Conservation (phyloP, 2,113 vertebrate species). For the Coptodon bakossiorum region DNA sequence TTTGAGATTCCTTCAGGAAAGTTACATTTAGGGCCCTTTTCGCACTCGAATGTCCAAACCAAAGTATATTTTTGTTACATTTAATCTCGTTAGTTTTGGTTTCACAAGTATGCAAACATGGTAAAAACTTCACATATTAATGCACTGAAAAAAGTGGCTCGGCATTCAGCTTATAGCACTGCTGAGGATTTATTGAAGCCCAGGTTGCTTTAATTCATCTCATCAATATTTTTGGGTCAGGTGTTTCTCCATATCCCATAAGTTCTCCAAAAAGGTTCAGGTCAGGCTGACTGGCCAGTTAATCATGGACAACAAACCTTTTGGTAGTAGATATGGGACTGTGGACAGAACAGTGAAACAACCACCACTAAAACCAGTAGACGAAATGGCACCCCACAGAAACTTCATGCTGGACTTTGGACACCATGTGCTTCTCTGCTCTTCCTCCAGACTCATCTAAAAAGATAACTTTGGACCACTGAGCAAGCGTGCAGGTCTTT, state of each 20-base stretch:
- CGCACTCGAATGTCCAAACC: not conserved
- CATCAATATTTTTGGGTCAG: not conserved
- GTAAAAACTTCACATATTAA: not conserved
- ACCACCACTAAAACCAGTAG: not conserved
- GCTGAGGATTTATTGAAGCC: not conserved
- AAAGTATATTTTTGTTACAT: not conserved
- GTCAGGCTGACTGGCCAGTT: not conserved
- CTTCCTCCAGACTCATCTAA: not conserved
- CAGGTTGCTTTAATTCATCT: not conserved
- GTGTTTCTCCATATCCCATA: not conserved
- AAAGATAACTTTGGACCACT: not conserved
- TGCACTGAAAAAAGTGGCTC: not conserved
- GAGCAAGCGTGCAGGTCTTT: not conserved
- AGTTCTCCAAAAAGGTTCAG: not conserved
- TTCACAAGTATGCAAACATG: not conserved
- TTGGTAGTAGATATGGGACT: not conserved
- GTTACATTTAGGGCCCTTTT: not conserved
- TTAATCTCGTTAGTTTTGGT: not conserved
- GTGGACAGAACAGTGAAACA: not conserved
- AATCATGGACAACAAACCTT: not conserved
- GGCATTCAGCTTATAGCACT: not conserved
- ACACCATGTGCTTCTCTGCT: not conserved
- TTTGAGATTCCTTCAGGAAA: constrained; percentile 3
- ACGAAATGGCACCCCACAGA: not conserved
- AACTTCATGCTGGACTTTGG: not conserved